These are phyloP conservation scores for Nibea coibor DNA, from an alignment of 2,113 vertebrate species.

Conservation along the genomic window DNA sequence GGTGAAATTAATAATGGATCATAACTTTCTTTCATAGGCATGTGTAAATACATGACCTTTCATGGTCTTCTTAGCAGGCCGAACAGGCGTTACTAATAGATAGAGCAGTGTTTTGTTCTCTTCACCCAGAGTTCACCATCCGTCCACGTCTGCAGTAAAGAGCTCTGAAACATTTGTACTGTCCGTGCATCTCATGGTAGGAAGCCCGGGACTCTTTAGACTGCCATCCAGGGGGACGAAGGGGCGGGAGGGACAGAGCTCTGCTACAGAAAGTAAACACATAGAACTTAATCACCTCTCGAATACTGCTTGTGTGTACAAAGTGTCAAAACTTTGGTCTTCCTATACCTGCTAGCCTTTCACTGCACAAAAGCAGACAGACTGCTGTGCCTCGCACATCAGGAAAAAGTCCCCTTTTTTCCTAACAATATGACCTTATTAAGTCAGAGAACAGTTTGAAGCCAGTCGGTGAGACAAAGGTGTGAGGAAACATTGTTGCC, in stretches of 20 bases:
- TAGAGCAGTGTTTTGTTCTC: constrained; percentile 8
- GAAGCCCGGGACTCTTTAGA: neutral
- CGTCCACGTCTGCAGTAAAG: constrained; percentile 3
- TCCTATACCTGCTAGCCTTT: constrained; percentile 27
- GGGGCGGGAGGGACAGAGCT: constrained; percentile 4
- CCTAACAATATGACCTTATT: constrained; percentile 41
- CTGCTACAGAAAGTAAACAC: constrained; percentile 24
- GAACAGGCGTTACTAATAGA: neutral
- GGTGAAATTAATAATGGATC: constrained; percentile 7
- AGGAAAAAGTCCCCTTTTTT: constrained; percentile 13
- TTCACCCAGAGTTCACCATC: constrained; percentile 7
- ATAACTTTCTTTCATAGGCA: neutral
- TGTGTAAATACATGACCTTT: neutral
- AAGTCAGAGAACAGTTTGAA: constrained; percentile 52
- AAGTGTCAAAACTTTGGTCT: constrained; percentile 14
- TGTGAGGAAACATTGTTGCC: constrained; percentile 66
- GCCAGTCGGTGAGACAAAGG: constrained; percentile 19
- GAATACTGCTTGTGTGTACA: constrained; percentile 16
- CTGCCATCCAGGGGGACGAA: neutral
- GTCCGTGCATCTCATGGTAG: neutral
- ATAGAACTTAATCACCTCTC: constrained; percentile 20
- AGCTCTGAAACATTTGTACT: constrained; percentile 22
- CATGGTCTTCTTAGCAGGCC: neutral
- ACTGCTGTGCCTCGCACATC: constrained; percentile 19
- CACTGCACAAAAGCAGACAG: constrained; percentile 22